These are phyloP conservation scores for Papilio elwesi DNA, from an alignment of 2,888 invertebrate genomes.

Conservation along the genomic window DNA sequence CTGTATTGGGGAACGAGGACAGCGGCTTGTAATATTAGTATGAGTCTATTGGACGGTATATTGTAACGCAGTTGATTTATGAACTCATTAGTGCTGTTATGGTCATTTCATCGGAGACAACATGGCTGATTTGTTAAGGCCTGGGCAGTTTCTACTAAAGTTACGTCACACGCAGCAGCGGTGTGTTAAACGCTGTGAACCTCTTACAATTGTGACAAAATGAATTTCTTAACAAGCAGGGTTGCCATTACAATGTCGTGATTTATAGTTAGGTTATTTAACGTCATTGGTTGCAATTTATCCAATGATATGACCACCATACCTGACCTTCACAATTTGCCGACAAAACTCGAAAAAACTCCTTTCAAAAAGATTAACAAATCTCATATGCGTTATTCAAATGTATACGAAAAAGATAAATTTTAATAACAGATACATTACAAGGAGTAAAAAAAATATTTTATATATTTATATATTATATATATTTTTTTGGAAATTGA, in stretches of 20 bases:
- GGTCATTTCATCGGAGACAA: conserved; percentile 43
- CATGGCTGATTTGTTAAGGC: conserved; percentile 40
- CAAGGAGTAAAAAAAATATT: too few relatives aligned
- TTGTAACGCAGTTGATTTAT: conserved; percentile 44
- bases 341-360: too few relatives aligned
- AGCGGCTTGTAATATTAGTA: conserved; percentile 28
- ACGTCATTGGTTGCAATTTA: conserved; percentile 11
- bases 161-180: conserved; percentile 42
- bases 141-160: conserved; percentile 40
- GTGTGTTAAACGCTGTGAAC: conserved; percentile 25
- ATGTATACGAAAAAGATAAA: too few relatives aligned
- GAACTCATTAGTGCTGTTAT: conserved; percentile 44
- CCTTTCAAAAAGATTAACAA: neutral
- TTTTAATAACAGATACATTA: neutral
- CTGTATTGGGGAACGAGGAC: conserved; percentile 42
- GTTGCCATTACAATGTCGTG: conserved; percentile 20
- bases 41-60: conserved; percentile 38
- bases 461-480: too few relatives aligned
- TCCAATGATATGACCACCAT: neutral
- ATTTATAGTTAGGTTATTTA: conserved; percentile 23
- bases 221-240: conserved; percentile 27
- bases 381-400: too few relatives aligned
- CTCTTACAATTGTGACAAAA: conserved; percentile 37
- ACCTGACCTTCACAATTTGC: neutral
- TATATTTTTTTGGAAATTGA: too few relatives aligned